Evolutionary conservation across 2,113 vertebrate genomes (phyloP).

Genomic region (Euleptes europaea): DNA sequence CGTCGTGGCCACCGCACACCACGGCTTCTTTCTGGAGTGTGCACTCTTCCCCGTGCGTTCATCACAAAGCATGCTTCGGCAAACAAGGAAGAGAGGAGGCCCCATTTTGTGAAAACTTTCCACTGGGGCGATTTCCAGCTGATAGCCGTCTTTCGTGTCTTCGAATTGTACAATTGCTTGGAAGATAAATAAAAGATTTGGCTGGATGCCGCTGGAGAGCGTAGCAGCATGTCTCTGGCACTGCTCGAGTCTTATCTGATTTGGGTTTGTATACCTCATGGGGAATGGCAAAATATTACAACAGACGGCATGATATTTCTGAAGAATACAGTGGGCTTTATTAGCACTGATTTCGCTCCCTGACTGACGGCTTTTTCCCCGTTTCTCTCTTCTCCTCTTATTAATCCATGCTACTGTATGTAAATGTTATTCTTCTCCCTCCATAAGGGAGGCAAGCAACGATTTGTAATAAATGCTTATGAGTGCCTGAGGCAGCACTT

Average conservation of each 20-base stretch:
- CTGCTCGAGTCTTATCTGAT: constrained; percentile 86
- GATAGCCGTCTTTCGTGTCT: constrained; percentile 77
- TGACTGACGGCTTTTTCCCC: constrained; percentile 85
- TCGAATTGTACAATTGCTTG: constrained; percentile 78
- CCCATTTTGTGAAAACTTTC: constrained; percentile 73
- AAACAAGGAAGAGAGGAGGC: constrained; percentile 54
- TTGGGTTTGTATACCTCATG: constrained; percentile 88
- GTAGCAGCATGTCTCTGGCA: constrained; percentile 84
- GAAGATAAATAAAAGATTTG: constrained; percentile 90
- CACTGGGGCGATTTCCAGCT: constrained; percentile 73
- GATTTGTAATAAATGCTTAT: constrained; percentile 96
- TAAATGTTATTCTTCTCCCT: constrained; percentile 89
- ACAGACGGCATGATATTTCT: constrained; percentile 90
- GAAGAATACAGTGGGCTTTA: constrained; percentile 89
- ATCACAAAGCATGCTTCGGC: constrained; percentile 55
- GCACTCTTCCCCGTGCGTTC: constrained; percentile 27
- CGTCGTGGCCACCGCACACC: constrained; percentile 51
- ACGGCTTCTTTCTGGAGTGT: constrained; percentile 17
- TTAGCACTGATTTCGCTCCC: constrained; percentile 81
- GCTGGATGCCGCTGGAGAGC: constrained; percentile 81
- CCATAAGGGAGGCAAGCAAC: constrained; percentile 85
- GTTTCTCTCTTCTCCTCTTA: constrained; percentile 77
- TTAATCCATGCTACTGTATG: constrained; percentile 89
- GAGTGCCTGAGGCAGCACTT: constrained; percentile 95
- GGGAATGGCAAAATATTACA: constrained; percentile 88